Evolutionary conservation across 1,140 invertebrate species (phyloP), one percentile per base, ranked within the genome.

Genomic region (Tetramorium parvispinum): DNA sequence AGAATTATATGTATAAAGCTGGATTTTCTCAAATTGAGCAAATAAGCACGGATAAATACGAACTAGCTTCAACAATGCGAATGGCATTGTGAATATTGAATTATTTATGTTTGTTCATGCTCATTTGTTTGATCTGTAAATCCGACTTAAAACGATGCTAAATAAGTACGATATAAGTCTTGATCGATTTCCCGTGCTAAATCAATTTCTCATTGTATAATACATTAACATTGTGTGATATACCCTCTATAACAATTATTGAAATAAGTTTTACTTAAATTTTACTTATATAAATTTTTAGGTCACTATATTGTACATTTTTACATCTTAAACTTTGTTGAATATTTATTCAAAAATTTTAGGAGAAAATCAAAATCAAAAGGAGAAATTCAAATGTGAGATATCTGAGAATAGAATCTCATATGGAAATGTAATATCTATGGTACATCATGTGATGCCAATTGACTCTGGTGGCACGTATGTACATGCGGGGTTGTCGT

Each of bases 401-500:
- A 32, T 8, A 46, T 7, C 11, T 59, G 21, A 46, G 24, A 73
- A 13, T 59, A 83, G 8, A 24, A 24, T 59, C 11, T 59, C 40
- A 57, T 40, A 5, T 46, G 37, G 3, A 71, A 43, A 27, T 24
- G 43, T 46, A 71, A 83, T 82, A 59, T 73, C 55, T 83, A 73
- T 37, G 24, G 8, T 75, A 88, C 82, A 89, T 89, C 91, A 93
- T 92, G 91, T 93, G 92, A 92, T 93, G 92, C 90, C 92, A 92
- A 91, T 92, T 92, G 93, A 92, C 92, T 94, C 93, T 94, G 93
- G 92, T 93, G 89, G 91, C 91, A 90, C 91, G 93, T 92, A 85
- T 91, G 88, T 93, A 93, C 92, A 93, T 93, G 92, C 92, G 90
- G 93, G 94, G 93, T 93, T 94, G 92, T 93, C 91, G 90, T 93